A percentile compares a stretch with the other conserved stretches of the same genome.
Evolutionary conservation across 2,113 vertebrate species (phyloP).

Genomic region (Panthera uncia): DNA sequence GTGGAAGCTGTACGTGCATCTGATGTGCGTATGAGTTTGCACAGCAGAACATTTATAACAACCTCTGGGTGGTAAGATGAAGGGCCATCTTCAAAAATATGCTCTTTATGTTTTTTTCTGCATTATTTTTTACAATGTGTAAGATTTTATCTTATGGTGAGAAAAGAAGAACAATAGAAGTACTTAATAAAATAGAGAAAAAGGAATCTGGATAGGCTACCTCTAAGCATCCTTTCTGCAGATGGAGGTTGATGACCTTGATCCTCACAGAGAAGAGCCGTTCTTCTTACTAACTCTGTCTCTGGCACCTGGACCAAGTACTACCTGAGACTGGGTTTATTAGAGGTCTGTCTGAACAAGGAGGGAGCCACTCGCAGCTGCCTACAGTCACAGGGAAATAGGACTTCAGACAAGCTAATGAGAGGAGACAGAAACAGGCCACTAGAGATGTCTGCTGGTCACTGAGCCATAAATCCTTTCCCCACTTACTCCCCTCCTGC

Average conservation of each 20-base stretch:
- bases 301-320: background rate
- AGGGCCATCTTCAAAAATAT: background rate
- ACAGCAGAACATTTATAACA: background rate
- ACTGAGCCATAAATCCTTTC: conserved; percentile 48
- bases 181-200: background rate
- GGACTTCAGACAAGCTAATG: conserved; percentile 43
- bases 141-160: background rate
- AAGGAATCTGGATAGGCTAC: background rate
- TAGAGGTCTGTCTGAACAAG: background rate
- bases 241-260: background rate
- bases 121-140: background rate
- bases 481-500: conserved; percentile 57
- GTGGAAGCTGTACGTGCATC: background rate
- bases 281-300: background rate
- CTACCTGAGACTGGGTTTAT: background rate
- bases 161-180: background rate
- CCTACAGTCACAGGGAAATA: background rate
- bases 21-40: background rate
- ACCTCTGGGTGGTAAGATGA: background rate
- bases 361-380: background rate
- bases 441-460: conserved; percentile 58
- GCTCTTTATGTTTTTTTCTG: background rate
- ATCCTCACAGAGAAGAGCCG: background rate
- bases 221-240: background rate
- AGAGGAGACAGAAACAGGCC: conserved; percentile 26